phyloP scores from a whole-genome alignment of 2,797 vertebrate species.

The Bryconaethiops microstoma region DNA sequence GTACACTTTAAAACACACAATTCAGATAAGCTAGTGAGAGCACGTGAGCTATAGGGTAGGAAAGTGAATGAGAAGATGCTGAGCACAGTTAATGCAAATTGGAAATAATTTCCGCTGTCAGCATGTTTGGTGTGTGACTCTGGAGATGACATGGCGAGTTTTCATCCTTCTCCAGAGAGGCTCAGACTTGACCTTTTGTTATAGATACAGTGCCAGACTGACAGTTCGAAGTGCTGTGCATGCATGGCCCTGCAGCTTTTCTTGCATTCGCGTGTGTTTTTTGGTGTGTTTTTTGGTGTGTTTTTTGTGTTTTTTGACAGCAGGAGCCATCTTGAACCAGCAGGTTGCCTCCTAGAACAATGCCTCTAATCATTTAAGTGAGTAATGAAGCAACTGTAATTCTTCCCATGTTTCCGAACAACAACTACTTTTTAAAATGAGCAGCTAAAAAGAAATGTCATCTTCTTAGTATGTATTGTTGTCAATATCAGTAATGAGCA shows the following conservation, averaged over 20 bases:
- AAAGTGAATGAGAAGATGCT: slow-evolving; percentile 10
- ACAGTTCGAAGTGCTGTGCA: slow-evolving; percentile 33
- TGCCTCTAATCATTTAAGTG: slow-evolving; percentile 6
- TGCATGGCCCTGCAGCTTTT: slow-evolving; percentile 27
- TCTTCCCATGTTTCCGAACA: too few relatives aligned
- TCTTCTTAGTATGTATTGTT: too few relatives aligned
- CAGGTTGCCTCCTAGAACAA: slow-evolving; percentile 32
- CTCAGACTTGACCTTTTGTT: slow-evolving; percentile 39
- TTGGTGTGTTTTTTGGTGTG: neutral
- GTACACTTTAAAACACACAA: neutral
- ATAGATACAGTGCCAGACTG: slow-evolving; percentile 44
- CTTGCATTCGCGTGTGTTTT: neutral
- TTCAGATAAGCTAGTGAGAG: neutral
- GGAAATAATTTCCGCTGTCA: slow-evolving; percentile 7
- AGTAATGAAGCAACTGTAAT: too few relatives aligned
- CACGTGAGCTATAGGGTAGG: neutral
- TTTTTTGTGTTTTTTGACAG: slow-evolving; percentile 19
- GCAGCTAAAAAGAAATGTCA: too few relatives aligned
- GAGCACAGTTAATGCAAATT: slow-evolving; percentile 28
- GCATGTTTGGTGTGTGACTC: slow-evolving; percentile 41
- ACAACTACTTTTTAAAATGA: too few relatives aligned
- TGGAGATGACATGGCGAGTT: slow-evolving; percentile 56
- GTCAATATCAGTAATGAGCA: too few relatives aligned
- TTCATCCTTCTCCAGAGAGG: slow-evolving; percentile 34
- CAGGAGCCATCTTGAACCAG: slow-evolving; percentile 28